Base-by-base conservation (phyloP, 2,113 vertebrate genomes). In the Microtus ochrogaster region DNA sequence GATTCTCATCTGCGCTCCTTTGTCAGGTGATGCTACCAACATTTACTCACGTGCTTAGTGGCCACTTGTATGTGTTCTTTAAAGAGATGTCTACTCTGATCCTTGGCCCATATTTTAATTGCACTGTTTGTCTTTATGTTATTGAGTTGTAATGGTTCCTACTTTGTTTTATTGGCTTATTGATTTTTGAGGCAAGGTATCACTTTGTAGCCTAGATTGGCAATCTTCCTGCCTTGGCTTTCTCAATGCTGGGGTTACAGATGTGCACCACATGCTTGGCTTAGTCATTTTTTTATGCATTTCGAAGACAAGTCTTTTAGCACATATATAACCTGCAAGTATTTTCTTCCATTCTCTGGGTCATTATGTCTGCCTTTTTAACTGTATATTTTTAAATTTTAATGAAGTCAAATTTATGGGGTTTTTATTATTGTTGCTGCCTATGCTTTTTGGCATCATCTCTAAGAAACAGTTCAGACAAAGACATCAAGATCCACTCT, bases 91-190 rank as follows among this genome's bases (percentile, higher is more conserved):
- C 90, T 93, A 2, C 93, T 93, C 28, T 1, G 16, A 47, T 68
- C 47, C 24, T 73, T 73, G 39, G 3, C 55, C 74, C 10, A 0
- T 79, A 68, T 78, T 96, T 86, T 82, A 95, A 63, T 36, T 82
- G 79, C 4, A n/a, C 33, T 82, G 30, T 87, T 94, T 96, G 30
- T 89, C 47, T 93, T 73, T 83, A 39, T 55, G 17, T 89, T 76
- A 58, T 58, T 82, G 84, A 77, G 44, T 95, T 76, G 65, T 55
- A n/a, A 63, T 77, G 16, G 19, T 63, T 58, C 52, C 63, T 76
- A 61, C 10, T 89, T 74, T 61, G 21, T 89, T 74, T 89, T 76
- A 88, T 74, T 89, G 36, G 41, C 28, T 58, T 61, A 44, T 89
- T 73, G 68, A 44, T 74, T 89, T 61, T 30, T 58, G 68, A 74